Percentiles rank a stretch among this genome's conserved stretches.
These are phyloP conservation scores for Gyrodactylus bullatarudis DNA, from an alignment of 1,140 invertebrate genomes.

Conservation along the genomic window DNA sequence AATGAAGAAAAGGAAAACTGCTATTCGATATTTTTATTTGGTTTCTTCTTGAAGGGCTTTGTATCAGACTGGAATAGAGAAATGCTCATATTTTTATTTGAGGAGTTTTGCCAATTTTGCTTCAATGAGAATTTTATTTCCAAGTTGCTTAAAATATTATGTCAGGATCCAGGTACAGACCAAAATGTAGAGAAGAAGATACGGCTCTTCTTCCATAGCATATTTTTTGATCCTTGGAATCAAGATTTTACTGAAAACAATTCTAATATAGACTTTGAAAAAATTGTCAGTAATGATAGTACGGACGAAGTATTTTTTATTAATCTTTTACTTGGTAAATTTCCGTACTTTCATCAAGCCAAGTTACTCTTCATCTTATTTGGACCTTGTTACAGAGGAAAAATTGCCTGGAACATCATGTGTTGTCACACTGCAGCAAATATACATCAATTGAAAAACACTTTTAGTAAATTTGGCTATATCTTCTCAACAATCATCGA, in stretches of 20 bases:
- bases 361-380: conserved; percentile 2
- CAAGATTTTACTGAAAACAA: background rate
- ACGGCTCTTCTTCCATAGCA: background rate
- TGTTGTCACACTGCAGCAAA: background rate
- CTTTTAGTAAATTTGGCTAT: background rate
- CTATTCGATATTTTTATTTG: background rate
- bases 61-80: background rate
- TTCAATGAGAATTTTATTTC: background rate
- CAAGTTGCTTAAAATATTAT: background rate
- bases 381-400: background rate
- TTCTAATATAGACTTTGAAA: background rate
- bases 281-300: too few species aligned
- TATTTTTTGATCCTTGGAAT: background rate
- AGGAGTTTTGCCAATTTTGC: background rate
- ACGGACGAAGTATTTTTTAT: background rate
- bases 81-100: background rate
- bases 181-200: background rate
- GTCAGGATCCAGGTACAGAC: background rate
- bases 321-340: background rate
- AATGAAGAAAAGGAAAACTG: background rate
- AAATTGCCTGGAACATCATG: background rate
- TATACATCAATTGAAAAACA: background rate
- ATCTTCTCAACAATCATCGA: background rate
- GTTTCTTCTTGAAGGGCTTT: background rate
- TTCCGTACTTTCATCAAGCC: background rate